Percentiles rank a stretch among this genome's conserved stretches.
Evolutionary conservation across 2,888 invertebrate genomes (phyloP).

Genomic region (Minunthozetes semirufus): DNA sequence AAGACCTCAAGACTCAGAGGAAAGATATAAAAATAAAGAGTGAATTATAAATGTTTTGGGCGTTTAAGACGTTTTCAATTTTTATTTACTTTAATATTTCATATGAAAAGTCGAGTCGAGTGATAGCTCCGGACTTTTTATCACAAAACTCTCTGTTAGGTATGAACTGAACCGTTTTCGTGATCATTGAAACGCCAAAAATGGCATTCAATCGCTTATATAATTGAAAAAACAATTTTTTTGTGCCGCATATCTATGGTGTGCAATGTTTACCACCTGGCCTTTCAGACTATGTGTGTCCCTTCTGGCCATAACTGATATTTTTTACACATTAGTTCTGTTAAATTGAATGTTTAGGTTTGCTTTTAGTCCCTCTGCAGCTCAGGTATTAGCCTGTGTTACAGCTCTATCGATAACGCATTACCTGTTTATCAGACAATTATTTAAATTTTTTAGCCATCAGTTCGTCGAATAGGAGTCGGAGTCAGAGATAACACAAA

Average conservation of each 20-base stretch:
- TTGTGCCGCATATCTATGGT: not conserved
- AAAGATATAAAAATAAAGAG: not conserved
- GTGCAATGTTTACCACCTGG: slow-evolving; percentile 6
- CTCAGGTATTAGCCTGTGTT: not conserved
- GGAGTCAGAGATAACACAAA: too few relatives aligned
- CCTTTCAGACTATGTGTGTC: not conserved
- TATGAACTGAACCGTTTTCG: not conserved
- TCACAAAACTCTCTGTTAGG: not conserved
- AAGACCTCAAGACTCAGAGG: not conserved
- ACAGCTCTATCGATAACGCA: not conserved
- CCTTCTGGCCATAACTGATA: slow-evolving; percentile 18
- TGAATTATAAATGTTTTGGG: slow-evolving; percentile 6
- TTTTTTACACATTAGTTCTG: slow-evolving; percentile 14
- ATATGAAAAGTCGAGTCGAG: not conserved
- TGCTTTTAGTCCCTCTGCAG: not conserved
- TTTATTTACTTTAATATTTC: not conserved
- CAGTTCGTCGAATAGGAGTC: too few relatives aligned
- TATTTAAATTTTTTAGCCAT: not conserved
- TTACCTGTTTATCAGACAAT: slow-evolving; percentile 8
- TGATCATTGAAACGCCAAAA: not conserved
- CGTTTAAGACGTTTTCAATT: not conserved
- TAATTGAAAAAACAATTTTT: slow-evolving; percentile 4
- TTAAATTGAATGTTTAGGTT: slow-evolving; percentile 14
- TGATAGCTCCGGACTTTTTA: not conserved
- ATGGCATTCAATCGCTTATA: not conserved